Evolutionary conservation across 2,797 vertebrate species (phyloP).

Genomic region (Zalophus californianus): DNA sequence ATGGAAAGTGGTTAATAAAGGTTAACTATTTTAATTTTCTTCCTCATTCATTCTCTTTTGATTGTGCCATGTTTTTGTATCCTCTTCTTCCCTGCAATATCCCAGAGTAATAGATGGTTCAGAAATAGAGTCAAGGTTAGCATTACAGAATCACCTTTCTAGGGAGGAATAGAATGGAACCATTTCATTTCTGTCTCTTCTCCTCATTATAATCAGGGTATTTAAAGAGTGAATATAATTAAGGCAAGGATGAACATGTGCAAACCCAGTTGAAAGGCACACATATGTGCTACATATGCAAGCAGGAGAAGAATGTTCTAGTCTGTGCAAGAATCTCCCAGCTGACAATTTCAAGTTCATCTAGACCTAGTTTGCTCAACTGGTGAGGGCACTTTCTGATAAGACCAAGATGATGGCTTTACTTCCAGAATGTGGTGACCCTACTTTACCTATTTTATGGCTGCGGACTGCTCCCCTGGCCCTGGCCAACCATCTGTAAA

Average conservation of each 20-base stretch:
- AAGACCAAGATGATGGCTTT: background rate
- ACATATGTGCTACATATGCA: background rate
- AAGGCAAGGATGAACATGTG: slow-evolving; percentile 50
- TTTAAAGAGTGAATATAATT: slow-evolving; percentile 59
- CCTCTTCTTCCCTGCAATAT: background rate
- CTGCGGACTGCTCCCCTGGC: background rate
- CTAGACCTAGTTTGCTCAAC: background rate
- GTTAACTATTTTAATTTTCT: background rate
- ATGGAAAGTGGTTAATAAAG: background rate
- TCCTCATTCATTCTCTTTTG: background rate
- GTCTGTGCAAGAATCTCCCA: background rate
- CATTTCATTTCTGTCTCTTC: slow-evolving; percentile 24
- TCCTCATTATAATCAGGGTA: slow-evolving; percentile 41
- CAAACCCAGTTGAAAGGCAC: slow-evolving; percentile 23
- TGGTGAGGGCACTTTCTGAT: background rate
- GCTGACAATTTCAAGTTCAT: background rate
- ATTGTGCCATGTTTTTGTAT: background rate
- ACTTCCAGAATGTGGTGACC: background rate
- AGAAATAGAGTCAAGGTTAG: background rate
- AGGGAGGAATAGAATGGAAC: background rate
- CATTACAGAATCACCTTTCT: background rate
- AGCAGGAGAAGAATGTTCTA: slow-evolving; percentile 14
- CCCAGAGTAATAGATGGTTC: background rate
- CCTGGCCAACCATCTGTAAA: background rate
- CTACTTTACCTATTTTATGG: background rate